Evolutionary conservation across 1,140 invertebrate genomes (phyloP).

Genomic region (Carposina sasakii): DNA sequence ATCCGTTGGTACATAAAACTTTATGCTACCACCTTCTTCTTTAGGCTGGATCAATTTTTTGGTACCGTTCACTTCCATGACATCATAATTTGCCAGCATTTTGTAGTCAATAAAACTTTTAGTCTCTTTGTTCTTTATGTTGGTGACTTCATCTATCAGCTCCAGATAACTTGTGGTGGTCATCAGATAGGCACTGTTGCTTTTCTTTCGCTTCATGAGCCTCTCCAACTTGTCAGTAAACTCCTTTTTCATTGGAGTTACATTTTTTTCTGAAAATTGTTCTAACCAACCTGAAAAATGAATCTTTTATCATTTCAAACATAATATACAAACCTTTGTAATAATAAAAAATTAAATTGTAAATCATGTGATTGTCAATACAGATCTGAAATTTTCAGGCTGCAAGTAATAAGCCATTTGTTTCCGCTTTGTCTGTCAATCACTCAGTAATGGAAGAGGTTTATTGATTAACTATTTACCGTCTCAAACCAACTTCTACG

Average conservation of each 20-base stretch:
- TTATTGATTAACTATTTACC: too few relatives aligned
- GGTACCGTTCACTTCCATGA: slow-evolving; percentile 34
- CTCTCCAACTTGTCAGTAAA: slow-evolving; percentile 43
- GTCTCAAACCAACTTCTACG: too few relatives aligned
- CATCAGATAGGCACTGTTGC: slow-evolving; percentile 44
- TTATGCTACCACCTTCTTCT: slow-evolving; percentile 30
- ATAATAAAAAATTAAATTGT: too few relatives aligned
- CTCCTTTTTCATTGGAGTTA: slow-evolving; percentile 37
- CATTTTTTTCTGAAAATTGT: slow-evolving; percentile 21
- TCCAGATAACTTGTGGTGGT: slow-evolving; percentile 33
- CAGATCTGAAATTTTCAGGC: too few relatives aligned
- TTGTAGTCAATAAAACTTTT: slow-evolving; percentile 48
- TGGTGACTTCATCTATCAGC: slow-evolving; percentile 41
- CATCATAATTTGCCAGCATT: slow-evolving; percentile 48
- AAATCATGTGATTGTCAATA: too few relatives aligned
- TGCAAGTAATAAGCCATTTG: too few relatives aligned
- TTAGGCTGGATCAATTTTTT: slow-evolving; percentile 40
- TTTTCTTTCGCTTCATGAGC: slow-evolving; percentile 40
- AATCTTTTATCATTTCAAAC: slow-evolving; percentile 1
- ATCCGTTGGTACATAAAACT: slow-evolving; percentile 45
- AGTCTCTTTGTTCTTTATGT: slow-evolving; percentile 32
- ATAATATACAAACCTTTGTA: too few relatives aligned
- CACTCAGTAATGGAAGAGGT: too few relatives aligned
- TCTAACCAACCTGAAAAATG: slow-evolving; percentile 23
- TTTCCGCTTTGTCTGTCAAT: too few relatives aligned